Conservation (phyloP, 2,113 vertebrate genomes). For the Cinclus mexicanus region DNA sequence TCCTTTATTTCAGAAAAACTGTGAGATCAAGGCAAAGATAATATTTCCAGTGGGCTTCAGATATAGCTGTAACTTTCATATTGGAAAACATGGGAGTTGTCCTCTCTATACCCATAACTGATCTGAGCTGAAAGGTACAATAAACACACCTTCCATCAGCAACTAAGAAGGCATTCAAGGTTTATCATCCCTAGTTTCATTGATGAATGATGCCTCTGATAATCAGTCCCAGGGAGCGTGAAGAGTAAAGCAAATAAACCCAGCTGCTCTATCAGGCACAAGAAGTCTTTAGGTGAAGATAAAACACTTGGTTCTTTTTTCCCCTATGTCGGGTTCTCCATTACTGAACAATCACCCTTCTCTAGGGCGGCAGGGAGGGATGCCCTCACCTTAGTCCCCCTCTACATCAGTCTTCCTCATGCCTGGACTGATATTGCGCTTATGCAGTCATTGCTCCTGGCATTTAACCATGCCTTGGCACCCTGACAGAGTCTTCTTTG, state of each 20-base stretch:
- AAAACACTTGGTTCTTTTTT: not conserved
- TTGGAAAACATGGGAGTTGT: not conserved
- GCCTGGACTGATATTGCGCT: not conserved
- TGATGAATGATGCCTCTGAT: not conserved
- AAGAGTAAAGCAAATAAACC: not conserved
- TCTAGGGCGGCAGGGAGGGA: not conserved
- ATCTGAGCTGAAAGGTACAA: not conserved
- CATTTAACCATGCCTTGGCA: not conserved
- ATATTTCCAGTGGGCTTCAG: not conserved
- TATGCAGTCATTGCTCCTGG: not conserved
- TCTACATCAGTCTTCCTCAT: not conserved
- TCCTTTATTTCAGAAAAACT: not conserved
- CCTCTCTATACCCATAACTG: not conserved
- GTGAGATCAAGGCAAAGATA: not conserved
- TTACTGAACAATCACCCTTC: not conserved
- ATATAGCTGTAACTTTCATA: not conserved
- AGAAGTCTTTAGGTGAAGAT: not conserved
- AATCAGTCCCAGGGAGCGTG: not conserved
- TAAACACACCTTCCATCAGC: not conserved
- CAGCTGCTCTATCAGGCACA: not conserved
- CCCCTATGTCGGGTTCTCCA: not conserved
- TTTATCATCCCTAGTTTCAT: not conserved
- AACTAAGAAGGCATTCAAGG: not conserved
- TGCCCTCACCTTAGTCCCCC: not conserved
- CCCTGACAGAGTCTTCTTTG: not conserved